Evolutionary conservation across 2,888 invertebrate species (phyloP), one percentile per base, ranked within the genome.

Genomic region (Euplagia quadripunctaria): DNA sequence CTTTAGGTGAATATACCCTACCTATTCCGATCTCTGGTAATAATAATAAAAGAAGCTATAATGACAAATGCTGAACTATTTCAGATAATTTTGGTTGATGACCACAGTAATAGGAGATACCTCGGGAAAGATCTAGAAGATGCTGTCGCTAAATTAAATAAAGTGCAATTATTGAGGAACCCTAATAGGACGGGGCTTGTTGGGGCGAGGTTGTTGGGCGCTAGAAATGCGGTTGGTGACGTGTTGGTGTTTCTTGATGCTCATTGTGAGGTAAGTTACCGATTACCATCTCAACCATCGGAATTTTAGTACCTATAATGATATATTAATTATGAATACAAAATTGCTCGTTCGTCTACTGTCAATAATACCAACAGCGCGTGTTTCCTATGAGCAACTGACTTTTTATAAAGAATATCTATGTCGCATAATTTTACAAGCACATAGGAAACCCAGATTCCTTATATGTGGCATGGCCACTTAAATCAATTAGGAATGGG

Each of bases 221-320:
- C 98, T n/a, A 97, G 97, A 86, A 96, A 97, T 84, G 98, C 98
- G 2, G 96, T 96, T 70, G 99, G 99, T 0, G 97, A 98, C 89
- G 98, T 98, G 12, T 95, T 99, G 68, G 98, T 99, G 7, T 99
- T 99, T 89, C 95, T 99, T 17, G 99, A 99, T 92, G 98, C 99
- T 52, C 99, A 99, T 92, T 99, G 99, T 93, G 99, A 99, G 96
- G 98, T 98, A 86, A 97, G 98, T 68, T 61, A 31, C 14, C 61
- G 14, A 20, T 58, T 58, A 12, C 11, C 20, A 31, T 31, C 31
- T 46, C 9, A 46, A 46, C 0, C 9, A 31, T 11, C 7, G 31
- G 4, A 11, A 20, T 20, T 20, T 58, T 20, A 20, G n/a, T 20
- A 58, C 20, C 5, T 58, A 58, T 20, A 9, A 46, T 46, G 5